Conservation (phyloP, 2,113 vertebrate species). For the Forbesichthys agassizii region DNA sequence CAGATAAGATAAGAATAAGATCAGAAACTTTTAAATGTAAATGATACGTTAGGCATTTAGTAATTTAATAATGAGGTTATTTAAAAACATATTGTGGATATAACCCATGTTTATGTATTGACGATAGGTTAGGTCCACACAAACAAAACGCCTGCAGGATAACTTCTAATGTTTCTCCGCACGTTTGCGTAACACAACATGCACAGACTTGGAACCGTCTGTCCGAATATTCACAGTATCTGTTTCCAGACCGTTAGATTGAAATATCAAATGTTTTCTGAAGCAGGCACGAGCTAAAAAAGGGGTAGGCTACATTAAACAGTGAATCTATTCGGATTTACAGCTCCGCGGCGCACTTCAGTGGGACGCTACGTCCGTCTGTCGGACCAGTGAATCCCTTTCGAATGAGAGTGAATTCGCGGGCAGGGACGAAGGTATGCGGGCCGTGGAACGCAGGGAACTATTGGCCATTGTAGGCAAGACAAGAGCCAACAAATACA, state of each 20-base stretch:
- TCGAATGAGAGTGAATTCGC: conserved; percentile 58
- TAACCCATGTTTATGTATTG: no score
- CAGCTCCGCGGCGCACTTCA: conserved; percentile 22
- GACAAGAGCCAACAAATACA: neutral
- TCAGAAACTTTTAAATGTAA: no score
- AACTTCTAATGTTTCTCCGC: neutral
- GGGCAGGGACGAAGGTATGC: conserved; percentile 41
- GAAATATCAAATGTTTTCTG: neutral
- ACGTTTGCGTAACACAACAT: conserved; percentile 1
- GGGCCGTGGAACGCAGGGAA: conserved; percentile 36
- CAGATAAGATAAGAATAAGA: no score
- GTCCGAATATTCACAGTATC: neutral
- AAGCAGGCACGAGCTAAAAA: neutral
- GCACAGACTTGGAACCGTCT: neutral
- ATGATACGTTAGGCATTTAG: no score
- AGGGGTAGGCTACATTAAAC: neutral
- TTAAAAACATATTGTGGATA: no score
- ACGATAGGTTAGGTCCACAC: no score
- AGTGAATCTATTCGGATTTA: conserved; percentile 31
- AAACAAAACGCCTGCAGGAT: no score
- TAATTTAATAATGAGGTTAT: no score
- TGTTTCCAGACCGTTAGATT: neutral
- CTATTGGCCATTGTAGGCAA: conserved; percentile 46
- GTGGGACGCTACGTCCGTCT: conserved; percentile 54
- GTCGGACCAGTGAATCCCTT: conserved; percentile 68